These are phyloP conservation scores for Lacerta bilineata DNA, from an alignment of 2,797 vertebrate genomes.

Conservation along the genomic window DNA sequence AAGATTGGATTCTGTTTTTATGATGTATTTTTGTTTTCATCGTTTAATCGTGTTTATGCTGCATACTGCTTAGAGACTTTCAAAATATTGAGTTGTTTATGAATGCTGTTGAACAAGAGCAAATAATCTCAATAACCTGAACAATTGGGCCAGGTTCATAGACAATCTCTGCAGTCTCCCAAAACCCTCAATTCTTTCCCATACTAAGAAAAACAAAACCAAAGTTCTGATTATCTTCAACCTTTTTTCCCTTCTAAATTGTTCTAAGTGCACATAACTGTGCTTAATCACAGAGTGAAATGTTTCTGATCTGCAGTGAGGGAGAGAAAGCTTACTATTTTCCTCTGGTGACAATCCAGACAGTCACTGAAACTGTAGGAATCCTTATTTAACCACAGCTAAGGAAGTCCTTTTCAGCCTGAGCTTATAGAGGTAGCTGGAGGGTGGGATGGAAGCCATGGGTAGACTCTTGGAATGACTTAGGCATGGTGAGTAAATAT, in stretches of 20 bases:
- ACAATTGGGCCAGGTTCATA: neutral
- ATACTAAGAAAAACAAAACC: neutral
- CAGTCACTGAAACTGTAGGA: neutral
- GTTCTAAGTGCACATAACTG: neutral
- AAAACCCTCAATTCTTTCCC: fast-evolving
- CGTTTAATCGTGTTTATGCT: too few species aligned
- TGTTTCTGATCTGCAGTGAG: constrained; percentile 11
- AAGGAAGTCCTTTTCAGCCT: too few species aligned
- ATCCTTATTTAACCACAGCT: too few species aligned
- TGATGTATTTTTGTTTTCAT: too few species aligned
- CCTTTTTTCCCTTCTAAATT: neutral
- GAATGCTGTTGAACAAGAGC: too few species aligned
- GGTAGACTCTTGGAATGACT: too few species aligned
- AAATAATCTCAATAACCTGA: neutral
- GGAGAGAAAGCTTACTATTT: neutral
- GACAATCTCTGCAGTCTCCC: neutral
- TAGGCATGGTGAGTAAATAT: too few species aligned
- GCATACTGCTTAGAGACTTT: too few species aligned
- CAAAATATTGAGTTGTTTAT: too few species aligned
- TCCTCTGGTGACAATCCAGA: constrained; percentile 26
- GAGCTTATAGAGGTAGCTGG: neutral
- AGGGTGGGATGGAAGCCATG: too few species aligned
- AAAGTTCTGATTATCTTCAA: fast-evolving
- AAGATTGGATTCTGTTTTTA: too few species aligned
- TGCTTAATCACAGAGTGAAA: neutral